A percentile compares a stretch with the other conserved stretches of the same genome.
Evolutionary conservation across 2,113 vertebrate species (phyloP).

Genomic region (Plestiodon gilberti): DNA sequence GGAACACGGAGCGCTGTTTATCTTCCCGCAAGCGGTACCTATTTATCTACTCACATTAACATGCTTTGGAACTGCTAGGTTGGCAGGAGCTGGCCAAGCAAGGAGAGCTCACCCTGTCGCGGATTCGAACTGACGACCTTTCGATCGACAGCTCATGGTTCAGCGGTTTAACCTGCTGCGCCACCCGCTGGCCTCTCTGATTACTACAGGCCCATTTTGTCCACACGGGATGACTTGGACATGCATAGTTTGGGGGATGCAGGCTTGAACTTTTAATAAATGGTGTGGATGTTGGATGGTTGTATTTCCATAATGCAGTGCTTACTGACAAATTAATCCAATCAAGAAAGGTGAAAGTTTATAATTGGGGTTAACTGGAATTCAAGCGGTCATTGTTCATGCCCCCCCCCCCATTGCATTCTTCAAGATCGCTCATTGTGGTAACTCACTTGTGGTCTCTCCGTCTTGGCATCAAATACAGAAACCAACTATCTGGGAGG

Average conservation of each 20-base stretch:
- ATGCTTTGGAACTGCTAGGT: too few species aligned
- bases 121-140: too few species aligned
- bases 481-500: conserved; percentile 54
- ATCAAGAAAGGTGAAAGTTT: conserved; percentile 81
- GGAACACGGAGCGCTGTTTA: too few species aligned
- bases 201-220: neutral
- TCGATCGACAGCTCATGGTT: too few species aligned
- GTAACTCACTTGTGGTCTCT: conserved; percentile 47
- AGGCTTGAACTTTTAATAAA: conserved; percentile 63
- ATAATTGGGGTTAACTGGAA: conserved; percentile 83
- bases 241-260: neutral
- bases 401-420: conserved; percentile 24
- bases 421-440: conserved; percentile 58
- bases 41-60: too few species aligned
- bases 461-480: conserved; percentile 53
- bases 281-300: conserved; percentile 58
- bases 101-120: too few species aligned
- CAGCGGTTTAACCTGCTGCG: too few species aligned
- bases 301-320: conserved; percentile 47
- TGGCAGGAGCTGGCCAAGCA: too few species aligned
- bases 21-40: too few species aligned
- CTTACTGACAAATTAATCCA: conserved; percentile 78
- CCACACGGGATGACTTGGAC: neutral
- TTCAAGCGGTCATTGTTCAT: conserved; percentile 80
- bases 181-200: too few species aligned